Percentiles rank a stretch among this genome's conserved stretches.
Conservation (phyloP, 2,888 invertebrate species). For the Podabrus alpinus region DNA sequence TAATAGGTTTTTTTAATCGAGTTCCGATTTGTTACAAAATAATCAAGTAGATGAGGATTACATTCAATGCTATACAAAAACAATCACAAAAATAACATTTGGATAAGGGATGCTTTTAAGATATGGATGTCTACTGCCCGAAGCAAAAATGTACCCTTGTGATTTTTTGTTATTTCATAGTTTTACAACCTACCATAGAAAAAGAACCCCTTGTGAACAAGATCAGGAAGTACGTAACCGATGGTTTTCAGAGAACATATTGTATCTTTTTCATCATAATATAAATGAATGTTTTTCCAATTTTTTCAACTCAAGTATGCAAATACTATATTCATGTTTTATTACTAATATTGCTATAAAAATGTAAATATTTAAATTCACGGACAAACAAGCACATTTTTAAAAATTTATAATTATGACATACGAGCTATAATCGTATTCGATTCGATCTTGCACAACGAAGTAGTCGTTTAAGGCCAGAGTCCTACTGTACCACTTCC, state of each 20-base stretch:
- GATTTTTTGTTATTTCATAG: not conserved
- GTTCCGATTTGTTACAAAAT: not conserved
- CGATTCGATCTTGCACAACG: too few relatives aligned
- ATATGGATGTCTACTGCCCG: not conserved
- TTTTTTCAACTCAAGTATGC: not conserved
- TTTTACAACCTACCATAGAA: not conserved
- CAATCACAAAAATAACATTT: not conserved
- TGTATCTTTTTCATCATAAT: too few relatives aligned
- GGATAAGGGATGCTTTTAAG: not conserved
- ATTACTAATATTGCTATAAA: not conserved
- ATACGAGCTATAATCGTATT: not conserved
- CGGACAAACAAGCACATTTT: not conserved
- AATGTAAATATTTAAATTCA: not conserved
- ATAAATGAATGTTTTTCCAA: not conserved
- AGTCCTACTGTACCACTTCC: too few relatives aligned
- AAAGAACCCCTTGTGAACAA: not conserved
- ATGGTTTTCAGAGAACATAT: not conserved
- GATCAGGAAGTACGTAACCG: not conserved
- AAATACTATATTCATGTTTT: not conserved
- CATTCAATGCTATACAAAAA: not conserved
- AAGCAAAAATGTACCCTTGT: not conserved
- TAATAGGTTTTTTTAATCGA: too few relatives aligned
- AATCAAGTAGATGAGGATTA: not conserved
- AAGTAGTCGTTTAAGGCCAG: too few relatives aligned
- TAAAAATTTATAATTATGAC: not conserved